A percentile compares a stretch with the other conserved stretches of the same genome.
Conservation (phyloP, 92 coral and sea anemone genomes). For the Porites lobata region DNA sequence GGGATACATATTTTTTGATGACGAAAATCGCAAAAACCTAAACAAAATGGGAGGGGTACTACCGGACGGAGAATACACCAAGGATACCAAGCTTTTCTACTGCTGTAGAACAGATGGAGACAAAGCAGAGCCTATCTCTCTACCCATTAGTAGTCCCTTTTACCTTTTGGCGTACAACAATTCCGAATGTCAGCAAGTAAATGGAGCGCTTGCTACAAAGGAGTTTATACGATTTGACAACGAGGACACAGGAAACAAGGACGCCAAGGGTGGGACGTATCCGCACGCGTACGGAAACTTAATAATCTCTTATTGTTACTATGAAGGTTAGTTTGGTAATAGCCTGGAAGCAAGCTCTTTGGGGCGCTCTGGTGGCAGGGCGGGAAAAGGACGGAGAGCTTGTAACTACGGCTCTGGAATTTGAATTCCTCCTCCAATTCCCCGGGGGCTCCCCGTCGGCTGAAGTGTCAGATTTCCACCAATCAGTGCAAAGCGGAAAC, state of each 20-base stretch:
- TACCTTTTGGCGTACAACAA: conserved; percentile 70
- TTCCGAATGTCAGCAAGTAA: conserved; percentile 76
- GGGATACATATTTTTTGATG: conserved; percentile 76
- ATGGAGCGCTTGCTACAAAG: conserved; percentile 71
- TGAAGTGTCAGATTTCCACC: no score
- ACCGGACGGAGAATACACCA: conserved; percentile 71
- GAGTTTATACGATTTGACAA: conserved; percentile 74
- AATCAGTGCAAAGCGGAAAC: no score
- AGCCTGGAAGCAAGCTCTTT: no score
- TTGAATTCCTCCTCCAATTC: no score
- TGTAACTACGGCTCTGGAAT: no score
- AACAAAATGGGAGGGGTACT: conserved; percentile 63
- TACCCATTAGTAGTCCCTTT: conserved; percentile 69
- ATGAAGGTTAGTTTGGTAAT: conserved; percentile 45
- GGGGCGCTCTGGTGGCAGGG: neutral
- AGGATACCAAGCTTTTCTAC: conserved; percentile 60
- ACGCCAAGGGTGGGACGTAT: conserved; percentile 30
- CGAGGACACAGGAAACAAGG: conserved; percentile 37
- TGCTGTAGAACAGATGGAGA: conserved; percentile 78
- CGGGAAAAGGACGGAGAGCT: neutral
- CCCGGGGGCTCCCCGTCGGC: no score
- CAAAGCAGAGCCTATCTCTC: conserved; percentile 59
- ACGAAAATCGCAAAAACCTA: conserved; percentile 62
- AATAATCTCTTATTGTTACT: conserved; percentile 72
- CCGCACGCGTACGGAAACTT: conserved; percentile 52